Base-by-base conservation (phyloP, 2,888 invertebrate genomes). In the Cephus pulcher region DNA sequence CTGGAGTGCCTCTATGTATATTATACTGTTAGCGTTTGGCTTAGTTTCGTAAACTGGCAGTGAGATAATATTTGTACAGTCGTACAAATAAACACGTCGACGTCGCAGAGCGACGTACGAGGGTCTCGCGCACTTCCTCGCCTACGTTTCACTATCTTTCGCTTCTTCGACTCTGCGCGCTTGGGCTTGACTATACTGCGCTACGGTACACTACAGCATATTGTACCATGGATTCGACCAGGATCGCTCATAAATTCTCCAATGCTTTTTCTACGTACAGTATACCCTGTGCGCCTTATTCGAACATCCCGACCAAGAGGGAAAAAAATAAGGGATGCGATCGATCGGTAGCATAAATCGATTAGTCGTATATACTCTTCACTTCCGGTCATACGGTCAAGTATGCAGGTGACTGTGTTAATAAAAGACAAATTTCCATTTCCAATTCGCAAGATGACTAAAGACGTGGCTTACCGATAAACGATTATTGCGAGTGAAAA, bases 1-100 rank as follows among this genome's bases (percentile, higher is more conserved):
- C 80, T 79, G 79, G 77, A 78, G 69, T 78, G 78, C 75, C 15
- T 74, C 34, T 75, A 69, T 30, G 69, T 78, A 76, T 75, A 73
- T 69, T 74, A 76, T 69, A 74, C 76, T 76, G 76, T 74, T 83
- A 79, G 79, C 80, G 82, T 69, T 78, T 82, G 82, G 84, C 83
- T 86, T 82, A 85, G 84, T 83, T 85, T 85, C 82, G 84, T 85
- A 84, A 85, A 82, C 83, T 79, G 81, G 83, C 80, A 80, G 80
- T 81, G 82, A 84, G 83, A 87, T 84, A 87, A 87, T 87, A 87
- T 87, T 87, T 87, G 83, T 83, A 80, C 84, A 82, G 79, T 80
- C 82, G 83, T 82, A 73, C 82, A 84, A 86, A 87, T 83, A 86
- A 86, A 86, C 84, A 84, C 78, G 78, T 76, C 74, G 76, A 75